These are phyloP conservation scores for Drosophila affinis DNA, from an alignment of 2,888 invertebrate genomes.

Conservation along the genomic window DNA sequence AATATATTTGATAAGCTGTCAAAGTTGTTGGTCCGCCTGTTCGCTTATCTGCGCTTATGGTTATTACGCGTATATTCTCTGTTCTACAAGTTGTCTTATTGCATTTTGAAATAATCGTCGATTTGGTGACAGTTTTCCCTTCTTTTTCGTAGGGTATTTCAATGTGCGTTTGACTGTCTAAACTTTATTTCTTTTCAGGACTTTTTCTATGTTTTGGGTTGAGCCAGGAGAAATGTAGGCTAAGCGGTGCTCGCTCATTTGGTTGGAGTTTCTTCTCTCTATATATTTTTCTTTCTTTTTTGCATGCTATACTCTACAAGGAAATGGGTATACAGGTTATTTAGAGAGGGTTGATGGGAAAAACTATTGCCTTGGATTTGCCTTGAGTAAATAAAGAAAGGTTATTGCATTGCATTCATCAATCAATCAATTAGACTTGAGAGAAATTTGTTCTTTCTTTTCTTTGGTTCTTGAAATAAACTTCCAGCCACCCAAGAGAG, in stretches of 20 bases:
- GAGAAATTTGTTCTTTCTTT: not conserved
- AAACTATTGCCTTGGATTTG: no score
- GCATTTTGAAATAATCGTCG: not conserved
- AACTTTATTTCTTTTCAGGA: conserved; percentile 14
- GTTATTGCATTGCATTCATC: not conserved
- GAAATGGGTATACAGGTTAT: not conserved
- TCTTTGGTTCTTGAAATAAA: not conserved
- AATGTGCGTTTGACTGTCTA: not conserved
- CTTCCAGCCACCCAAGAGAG: not conserved
- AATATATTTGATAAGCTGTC: not conserved
- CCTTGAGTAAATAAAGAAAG: no score
- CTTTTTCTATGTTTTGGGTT: conserved; percentile 6
- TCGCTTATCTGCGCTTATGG: not conserved
- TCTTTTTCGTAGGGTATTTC: not conserved
- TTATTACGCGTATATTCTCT: not conserved
- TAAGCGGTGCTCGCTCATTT: conserved; percentile 40
- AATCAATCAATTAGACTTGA: not conserved
- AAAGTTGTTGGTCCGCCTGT: conserved; percentile 1
- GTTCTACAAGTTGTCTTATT: not conserved
- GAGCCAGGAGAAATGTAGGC: conserved; percentile 35
- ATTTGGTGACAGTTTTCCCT: not conserved
- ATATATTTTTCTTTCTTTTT: conserved; percentile 5
- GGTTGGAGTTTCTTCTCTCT: conserved; percentile 24
- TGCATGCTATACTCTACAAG: not conserved
- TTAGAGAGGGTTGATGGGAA: no score